Conservation (phyloP, 2,797 vertebrate species). For the Hephaestus fuliginosus region DNA sequence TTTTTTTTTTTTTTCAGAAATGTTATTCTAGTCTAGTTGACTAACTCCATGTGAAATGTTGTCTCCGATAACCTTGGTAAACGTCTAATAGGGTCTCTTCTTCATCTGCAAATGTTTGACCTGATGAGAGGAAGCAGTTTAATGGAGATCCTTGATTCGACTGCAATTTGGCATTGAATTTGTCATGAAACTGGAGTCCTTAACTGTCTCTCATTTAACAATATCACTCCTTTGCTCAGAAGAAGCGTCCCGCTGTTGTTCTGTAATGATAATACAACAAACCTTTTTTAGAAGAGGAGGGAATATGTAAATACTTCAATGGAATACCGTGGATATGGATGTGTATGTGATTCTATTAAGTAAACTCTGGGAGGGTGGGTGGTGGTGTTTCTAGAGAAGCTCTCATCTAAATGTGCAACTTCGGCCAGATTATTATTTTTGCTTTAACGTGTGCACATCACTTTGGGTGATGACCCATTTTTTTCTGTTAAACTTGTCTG, state of each 20-base stretch:
- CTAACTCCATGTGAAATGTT: constrained; percentile 21
- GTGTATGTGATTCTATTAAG: constrained; percentile 71
- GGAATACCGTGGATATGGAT: constrained; percentile 55
- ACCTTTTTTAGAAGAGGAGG: constrained; percentile 57
- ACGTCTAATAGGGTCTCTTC: constrained; percentile 66
- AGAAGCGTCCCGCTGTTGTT: constrained; percentile 71
- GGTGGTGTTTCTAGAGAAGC: constrained; percentile 51
- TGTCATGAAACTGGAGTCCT: constrained; percentile 80
- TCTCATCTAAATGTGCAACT: constrained; percentile 73
- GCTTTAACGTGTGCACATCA: constrained; percentile 70
- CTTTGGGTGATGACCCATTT: constrained; percentile 57
- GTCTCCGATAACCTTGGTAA: constrained; percentile 73
- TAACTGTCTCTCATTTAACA: constrained; percentile 81
- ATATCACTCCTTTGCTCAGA: constrained; percentile 73
- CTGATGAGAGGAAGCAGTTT: constrained; percentile 63
- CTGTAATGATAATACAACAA: constrained; percentile 71
- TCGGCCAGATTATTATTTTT: constrained; percentile 55
- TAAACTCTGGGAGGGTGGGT: constrained; percentile 69
- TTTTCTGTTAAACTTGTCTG: constrained; percentile 37
- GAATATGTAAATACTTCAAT: constrained; percentile 82
- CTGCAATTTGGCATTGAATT: constrained; percentile 82
- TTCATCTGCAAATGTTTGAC: constrained; percentile 84
- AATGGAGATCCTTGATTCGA: constrained; percentile 72
- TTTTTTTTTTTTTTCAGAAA: not conserved
- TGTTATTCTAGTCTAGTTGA: too few relatives aligned